Base-by-base conservation (phyloP, 30 jellyfish, hydroid and myxozoan genomes). In the Hydractinia symbiolongicarpus region DNA sequence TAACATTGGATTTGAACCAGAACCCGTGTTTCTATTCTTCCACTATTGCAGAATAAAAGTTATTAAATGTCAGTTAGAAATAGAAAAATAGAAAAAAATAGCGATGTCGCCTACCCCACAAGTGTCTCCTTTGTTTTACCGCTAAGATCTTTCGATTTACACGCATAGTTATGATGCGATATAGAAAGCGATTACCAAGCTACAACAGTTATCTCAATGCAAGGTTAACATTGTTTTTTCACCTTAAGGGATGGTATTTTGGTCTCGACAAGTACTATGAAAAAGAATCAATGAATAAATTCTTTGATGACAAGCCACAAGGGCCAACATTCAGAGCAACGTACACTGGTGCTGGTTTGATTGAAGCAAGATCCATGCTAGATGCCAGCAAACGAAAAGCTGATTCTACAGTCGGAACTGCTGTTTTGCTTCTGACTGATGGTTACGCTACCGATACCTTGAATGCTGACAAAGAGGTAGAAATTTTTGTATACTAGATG, bases 241-340 rank as follows among this genome's bases (percentile, higher is more conserved):
- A n/a, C 16, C 7, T 51, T 64, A 7, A 64, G 74, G 74, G 74
- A 7, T 64, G 74, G 74, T n/a, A 64, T 64, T 64, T n/a, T 51
- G 74, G 40, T 6, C 74, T 64, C 17, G 74, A 64, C 40, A 51
- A 44, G 9, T 13, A 64, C 40, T 64, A 64, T 51, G 16, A 64
- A n/a, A 51, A n/a, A 7, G 81, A 55, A 17, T 55, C 30, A 6
- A 49, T n/a, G 10, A 6, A 15, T 7, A 10, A 44, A 8, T 72
- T 5, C 19, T 72, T 72, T 72, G 81, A 72, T 72, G 58, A 9
- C 68, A 72, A 72, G 53, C 60, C 60, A 17, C 17, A 72, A 17
- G 81, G 30, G 9, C 81, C 81, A 7, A 7, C 16, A 17, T 72
- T 72, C 50, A 40, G 62, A 30, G 58, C 81, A 30, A 72, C 62